A percentile compares a stretch with the other conserved stretches of the same genome.
These are phyloP conservation scores for Kryptolebias marmoratus DNA, from an alignment of 2,113 vertebrate genomes.

Conservation along the genomic window DNA sequence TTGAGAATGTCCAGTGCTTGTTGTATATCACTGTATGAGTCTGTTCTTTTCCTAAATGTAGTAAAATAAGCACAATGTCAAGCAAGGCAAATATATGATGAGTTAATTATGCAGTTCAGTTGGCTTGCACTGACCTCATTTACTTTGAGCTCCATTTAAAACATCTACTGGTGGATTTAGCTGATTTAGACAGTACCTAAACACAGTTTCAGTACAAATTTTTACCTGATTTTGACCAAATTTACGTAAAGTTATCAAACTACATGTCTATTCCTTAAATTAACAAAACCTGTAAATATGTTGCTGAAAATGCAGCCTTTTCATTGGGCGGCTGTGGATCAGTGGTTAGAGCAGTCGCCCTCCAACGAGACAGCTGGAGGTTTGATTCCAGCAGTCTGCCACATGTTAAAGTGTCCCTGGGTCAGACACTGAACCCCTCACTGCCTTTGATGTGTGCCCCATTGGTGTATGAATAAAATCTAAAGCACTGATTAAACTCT, in stretches of 20 bases:
- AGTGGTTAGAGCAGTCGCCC: too few species aligned
- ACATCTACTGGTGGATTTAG: constrained; percentile 6
- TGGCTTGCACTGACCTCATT: constrained; percentile 12
- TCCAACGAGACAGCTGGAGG: too few species aligned
- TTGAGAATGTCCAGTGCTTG: constrained; percentile 1
- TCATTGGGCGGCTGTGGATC: too few species aligned
- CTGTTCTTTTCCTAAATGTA: constrained; percentile 19
- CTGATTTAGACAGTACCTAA: constrained; percentile 6
- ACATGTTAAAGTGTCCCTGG: too few species aligned
- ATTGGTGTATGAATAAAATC: too few species aligned
- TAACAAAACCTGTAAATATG: too few species aligned
- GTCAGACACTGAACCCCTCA: too few species aligned
- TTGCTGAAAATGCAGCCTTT: too few species aligned
- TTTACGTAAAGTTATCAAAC: background rate
- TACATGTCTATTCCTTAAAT: background rate
- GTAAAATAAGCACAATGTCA: constrained; percentile 40
- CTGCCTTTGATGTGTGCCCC: too few species aligned
- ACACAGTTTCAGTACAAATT: constrained; percentile 24
- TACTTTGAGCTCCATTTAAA: constrained; percentile 3
- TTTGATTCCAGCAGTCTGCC: too few species aligned
- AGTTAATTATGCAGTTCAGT: constrained; percentile 22
- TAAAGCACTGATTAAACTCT: too few species aligned
- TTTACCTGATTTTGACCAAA: background rate
- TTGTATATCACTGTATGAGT: constrained; percentile 9
- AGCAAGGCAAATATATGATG: constrained; percentile 32